These are phyloP conservation scores for Apostichopus californicus DNA, from an alignment of 35 echinoderm and acorn worm genomes.

Conservation along the genomic window DNA sequence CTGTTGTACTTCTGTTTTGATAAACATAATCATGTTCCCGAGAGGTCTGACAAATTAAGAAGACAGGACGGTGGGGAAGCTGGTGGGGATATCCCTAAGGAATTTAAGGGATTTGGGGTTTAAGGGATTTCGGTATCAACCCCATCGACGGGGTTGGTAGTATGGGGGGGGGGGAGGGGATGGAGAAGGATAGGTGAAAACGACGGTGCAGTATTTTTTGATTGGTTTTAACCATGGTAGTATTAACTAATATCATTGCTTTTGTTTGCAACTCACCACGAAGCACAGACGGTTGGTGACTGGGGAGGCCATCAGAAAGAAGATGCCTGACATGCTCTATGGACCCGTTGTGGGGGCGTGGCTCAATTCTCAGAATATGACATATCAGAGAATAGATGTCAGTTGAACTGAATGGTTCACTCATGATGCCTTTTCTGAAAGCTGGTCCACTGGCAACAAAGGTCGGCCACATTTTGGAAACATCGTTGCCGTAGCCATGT, in stretches of 20 bases:
- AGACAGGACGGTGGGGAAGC: too few species aligned
- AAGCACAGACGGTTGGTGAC: neutral
- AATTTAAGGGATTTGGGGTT: too few species aligned
- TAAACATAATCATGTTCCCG: too few species aligned
- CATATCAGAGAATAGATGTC: constrained; percentile 50
- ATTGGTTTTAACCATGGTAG: too few species aligned
- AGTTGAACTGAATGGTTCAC: constrained; percentile 14
- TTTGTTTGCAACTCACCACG: neutral
- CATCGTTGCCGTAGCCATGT: constrained; percentile 37
- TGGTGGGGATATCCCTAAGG: too few species aligned
- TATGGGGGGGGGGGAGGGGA: too few species aligned
- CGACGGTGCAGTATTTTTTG: too few species aligned
- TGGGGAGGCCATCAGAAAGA: neutral
- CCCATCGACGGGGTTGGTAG: too few species aligned
- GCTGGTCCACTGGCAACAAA: constrained; percentile 50
- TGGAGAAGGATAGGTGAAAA: too few species aligned
- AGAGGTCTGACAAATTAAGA: too few species aligned
- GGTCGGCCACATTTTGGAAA: constrained; percentile 38
- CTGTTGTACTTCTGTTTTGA: too few species aligned
- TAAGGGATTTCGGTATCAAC: too few species aligned
- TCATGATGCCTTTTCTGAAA: neutral
- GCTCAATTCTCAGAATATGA: constrained; percentile 33
- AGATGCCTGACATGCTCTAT: constrained; percentile 46
- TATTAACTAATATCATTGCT: neutral
- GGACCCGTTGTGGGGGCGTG: constrained; percentile 31